These are phyloP conservation scores for Shargacucullia verbasci DNA, from an alignment of 2,888 invertebrate genomes.

Conservation along the genomic window DNA sequence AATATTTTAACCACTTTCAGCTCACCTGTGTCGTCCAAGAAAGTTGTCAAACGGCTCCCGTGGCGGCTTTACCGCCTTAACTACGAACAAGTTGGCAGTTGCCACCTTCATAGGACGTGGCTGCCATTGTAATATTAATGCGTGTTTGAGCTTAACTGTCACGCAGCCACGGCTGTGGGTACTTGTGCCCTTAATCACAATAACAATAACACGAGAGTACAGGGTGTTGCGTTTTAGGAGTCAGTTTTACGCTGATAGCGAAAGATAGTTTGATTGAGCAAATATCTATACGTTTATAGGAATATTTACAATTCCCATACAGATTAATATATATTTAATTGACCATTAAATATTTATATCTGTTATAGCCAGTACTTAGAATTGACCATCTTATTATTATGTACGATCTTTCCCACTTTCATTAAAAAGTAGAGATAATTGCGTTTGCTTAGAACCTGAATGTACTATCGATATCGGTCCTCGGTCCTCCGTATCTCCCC, in stretches of 20 bases:
- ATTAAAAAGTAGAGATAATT: too few relatives aligned
- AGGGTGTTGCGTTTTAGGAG: slow-evolving; percentile 61
- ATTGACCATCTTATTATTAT: too few relatives aligned
- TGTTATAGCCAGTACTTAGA: too few relatives aligned
- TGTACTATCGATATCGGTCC: too few relatives aligned
- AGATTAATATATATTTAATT: too few relatives aligned
- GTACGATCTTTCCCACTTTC: too few relatives aligned
- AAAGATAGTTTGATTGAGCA: too few relatives aligned
- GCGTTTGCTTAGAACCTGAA: too few relatives aligned
- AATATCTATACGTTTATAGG: too few relatives aligned
- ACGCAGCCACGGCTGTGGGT: slow-evolving; percentile 67
- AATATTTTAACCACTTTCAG: slow-evolving; percentile 11
- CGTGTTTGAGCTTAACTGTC: slow-evolving; percentile 71
- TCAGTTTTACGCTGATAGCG: not conserved
- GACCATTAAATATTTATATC: too few relatives aligned
- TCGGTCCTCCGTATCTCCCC: too few relatives aligned
- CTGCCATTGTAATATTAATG: slow-evolving; percentile 77
- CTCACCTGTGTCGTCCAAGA: slow-evolving; percentile 53
- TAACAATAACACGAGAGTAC: slow-evolving; percentile 73
- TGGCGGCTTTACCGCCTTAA: slow-evolving; percentile 49
- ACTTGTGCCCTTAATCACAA: slow-evolving; percentile 78
- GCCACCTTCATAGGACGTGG: slow-evolving; percentile 65
- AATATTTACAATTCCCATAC: too few relatives aligned
- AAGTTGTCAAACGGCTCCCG: slow-evolving; percentile 54
- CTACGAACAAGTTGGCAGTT: slow-evolving; percentile 48